These are phyloP conservation scores for Petrocephalus sullivani DNA, from an alignment of 2,797 vertebrate genomes.

Conservation along the genomic window DNA sequence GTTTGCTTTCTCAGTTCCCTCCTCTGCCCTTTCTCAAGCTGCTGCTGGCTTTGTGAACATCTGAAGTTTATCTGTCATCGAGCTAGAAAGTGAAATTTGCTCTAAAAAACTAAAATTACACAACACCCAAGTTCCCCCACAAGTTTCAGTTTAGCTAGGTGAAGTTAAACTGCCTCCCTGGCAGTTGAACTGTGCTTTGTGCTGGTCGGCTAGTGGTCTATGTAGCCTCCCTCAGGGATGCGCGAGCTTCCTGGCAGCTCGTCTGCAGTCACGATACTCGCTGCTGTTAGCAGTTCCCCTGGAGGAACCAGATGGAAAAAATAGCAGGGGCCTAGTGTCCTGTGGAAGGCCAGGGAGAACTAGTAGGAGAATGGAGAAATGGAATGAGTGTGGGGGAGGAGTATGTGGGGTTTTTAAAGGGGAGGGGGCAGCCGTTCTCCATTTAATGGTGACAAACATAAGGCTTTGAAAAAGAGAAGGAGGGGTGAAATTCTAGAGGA, in stretches of 20 bases:
- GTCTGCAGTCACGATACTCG: neutral
- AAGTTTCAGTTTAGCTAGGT: neutral
- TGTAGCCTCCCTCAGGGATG: neutral
- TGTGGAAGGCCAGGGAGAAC: neutral
- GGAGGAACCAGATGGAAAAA: neutral
- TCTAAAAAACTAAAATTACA: neutral
- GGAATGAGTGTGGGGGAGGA: neutral
- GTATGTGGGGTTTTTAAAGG: neutral
- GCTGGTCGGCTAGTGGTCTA: neutral
- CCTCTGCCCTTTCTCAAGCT: neutral
- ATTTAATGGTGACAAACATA: neutral
- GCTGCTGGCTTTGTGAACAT: neutral
- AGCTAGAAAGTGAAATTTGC: neutral
- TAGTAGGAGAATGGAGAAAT: neutral
- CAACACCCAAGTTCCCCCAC: neutral
- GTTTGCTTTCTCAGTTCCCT: neutral
- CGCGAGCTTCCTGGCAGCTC: neutral
- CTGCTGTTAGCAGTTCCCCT: neutral
- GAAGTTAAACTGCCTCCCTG: neutral
- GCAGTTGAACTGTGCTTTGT: neutral
- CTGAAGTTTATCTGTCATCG: neutral
- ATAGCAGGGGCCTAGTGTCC: neutral
- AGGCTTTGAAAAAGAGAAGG: neutral
- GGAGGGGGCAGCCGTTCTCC: neutral
- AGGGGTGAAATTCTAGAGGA: conserved; percentile 1